These are phyloP conservation scores for Bergia puertoricense DNA, from an alignment of 92 coral and sea anemone species.

Conservation along the genomic window DNA sequence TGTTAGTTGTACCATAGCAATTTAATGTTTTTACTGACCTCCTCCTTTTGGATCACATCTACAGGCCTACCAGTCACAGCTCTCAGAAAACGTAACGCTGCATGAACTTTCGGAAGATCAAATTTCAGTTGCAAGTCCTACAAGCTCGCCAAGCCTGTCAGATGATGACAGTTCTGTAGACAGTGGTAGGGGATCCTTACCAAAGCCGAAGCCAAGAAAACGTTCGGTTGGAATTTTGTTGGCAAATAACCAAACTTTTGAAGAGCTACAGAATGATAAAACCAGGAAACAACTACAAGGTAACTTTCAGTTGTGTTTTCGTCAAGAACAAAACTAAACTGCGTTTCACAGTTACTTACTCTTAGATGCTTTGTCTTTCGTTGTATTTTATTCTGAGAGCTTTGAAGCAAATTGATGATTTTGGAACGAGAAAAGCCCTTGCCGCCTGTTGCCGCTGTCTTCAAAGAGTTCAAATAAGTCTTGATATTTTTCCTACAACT, in stretches of 20 bases:
- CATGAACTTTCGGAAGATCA: neutral
- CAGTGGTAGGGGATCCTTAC: neutral
- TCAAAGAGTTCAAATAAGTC: too few relatives aligned
- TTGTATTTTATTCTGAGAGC: too few relatives aligned
- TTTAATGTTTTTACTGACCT: neutral
- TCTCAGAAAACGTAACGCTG: conserved; percentile 7
- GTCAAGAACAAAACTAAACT: neutral
- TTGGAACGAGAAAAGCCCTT: too few relatives aligned
- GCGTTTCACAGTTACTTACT: neutral
- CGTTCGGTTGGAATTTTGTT: neutral
- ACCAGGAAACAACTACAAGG: neutral
- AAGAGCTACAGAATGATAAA: neutral
- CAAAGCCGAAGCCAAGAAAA: neutral
- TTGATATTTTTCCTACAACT: too few relatives aligned
- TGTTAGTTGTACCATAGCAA: neutral
- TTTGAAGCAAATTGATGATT: too few relatives aligned
- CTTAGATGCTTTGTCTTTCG: too few relatives aligned
- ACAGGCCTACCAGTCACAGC: conserved; percentile 7
- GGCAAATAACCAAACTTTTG: neutral
- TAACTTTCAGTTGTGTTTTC: neutral
- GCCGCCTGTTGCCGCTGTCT: too few relatives aligned
- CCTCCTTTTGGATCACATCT: neutral
- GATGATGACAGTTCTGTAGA: neutral
- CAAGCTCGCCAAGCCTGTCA: neutral
- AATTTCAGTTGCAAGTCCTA: neutral